These are phyloP conservation scores for Sceloporus undulatus DNA, from an alignment of 2,113 vertebrate genomes.

Conservation along the genomic window DNA sequence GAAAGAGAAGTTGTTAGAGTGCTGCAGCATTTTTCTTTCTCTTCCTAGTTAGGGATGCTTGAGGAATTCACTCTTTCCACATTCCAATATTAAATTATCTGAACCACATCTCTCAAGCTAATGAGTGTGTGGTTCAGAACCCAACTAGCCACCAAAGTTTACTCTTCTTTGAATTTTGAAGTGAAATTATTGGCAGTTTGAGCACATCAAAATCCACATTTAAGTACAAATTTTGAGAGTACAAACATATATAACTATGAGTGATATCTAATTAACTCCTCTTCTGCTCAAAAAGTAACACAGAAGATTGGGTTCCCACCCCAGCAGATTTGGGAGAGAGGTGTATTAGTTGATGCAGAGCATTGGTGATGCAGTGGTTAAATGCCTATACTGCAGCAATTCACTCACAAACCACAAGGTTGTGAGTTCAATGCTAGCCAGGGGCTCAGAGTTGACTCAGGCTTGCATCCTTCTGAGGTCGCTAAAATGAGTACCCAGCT, in stretches of 20 bases:
- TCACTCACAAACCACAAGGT: too few relatives aligned
- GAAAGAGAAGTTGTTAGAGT: constrained; percentile 46
- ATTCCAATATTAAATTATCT: not conserved
- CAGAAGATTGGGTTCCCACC: not conserved
- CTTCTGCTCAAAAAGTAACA: not conserved
- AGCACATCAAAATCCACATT: not conserved
- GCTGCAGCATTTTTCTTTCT: not conserved
- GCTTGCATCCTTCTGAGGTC: too few relatives aligned
- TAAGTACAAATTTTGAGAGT: not conserved
- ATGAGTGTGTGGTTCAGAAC: not conserved
- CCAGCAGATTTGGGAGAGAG: too few relatives aligned
- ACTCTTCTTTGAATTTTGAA: not conserved
- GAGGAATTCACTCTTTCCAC: not conserved
- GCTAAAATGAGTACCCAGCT: too few relatives aligned
- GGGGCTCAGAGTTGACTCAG: too few relatives aligned
- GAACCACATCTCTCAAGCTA: not conserved
- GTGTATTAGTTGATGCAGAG: too few relatives aligned
- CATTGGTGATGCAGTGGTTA: too few relatives aligned
- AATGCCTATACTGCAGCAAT: too few relatives aligned
- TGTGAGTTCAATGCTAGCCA: too few relatives aligned
- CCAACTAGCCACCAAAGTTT: not conserved
- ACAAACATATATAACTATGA: not conserved
- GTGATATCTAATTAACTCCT: not conserved
- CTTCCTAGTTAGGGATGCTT: not conserved
- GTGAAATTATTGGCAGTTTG: not conserved